Conservation (phyloP, 2,888 invertebrate species). For the Drosophila sordidula region DNA sequence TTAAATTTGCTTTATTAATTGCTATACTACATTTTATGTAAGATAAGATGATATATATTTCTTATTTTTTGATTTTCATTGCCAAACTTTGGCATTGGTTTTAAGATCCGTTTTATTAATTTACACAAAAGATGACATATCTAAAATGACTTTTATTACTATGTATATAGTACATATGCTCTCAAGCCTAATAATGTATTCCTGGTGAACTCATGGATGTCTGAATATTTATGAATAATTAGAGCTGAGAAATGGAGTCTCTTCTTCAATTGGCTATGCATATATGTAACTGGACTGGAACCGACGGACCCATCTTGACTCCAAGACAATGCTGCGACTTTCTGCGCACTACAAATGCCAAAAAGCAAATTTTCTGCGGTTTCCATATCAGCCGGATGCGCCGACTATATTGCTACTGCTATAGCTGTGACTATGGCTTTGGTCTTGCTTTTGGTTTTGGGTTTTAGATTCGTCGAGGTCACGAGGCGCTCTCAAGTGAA, state of each 20-base stretch:
- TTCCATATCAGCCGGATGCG: slow-evolving; percentile 53
- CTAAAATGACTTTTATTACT: not conserved
- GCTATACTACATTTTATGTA: too few relatives aligned
- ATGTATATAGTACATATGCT: not conserved
- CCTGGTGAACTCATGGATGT: slow-evolving; percentile 9
- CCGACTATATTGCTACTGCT: slow-evolving; percentile 1
- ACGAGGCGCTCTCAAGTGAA: slow-evolving; percentile 66
- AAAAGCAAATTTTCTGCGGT: slow-evolving; percentile 39
- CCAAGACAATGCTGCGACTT: slow-evolving; percentile 49
- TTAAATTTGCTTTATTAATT: too few relatives aligned
- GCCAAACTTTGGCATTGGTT: too few relatives aligned
- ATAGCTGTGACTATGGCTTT: not conserved
- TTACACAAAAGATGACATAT: not conserved
- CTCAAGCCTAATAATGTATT: slow-evolving; percentile 10
- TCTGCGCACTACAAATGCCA: slow-evolving; percentile 34
- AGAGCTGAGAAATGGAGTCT: slow-evolving; percentile 20
- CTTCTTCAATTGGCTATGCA: slow-evolving; percentile 35
- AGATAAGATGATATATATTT: too few relatives aligned
- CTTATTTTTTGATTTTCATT: too few relatives aligned
- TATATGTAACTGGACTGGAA: slow-evolving; percentile 58
- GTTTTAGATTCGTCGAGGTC: slow-evolving; percentile 55
- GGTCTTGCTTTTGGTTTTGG: slow-evolving; percentile 12
- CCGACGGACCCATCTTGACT: slow-evolving; percentile 3
- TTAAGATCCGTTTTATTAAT: not conserved
- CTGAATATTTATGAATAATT: slow-evolving; percentile 25